A percentile compares a stretch with the other conserved stretches of the same genome.
These are phyloP conservation scores for Diplazon laetatorius DNA, from an alignment of 2,888 invertebrate species.

Conservation along the genomic window DNA sequence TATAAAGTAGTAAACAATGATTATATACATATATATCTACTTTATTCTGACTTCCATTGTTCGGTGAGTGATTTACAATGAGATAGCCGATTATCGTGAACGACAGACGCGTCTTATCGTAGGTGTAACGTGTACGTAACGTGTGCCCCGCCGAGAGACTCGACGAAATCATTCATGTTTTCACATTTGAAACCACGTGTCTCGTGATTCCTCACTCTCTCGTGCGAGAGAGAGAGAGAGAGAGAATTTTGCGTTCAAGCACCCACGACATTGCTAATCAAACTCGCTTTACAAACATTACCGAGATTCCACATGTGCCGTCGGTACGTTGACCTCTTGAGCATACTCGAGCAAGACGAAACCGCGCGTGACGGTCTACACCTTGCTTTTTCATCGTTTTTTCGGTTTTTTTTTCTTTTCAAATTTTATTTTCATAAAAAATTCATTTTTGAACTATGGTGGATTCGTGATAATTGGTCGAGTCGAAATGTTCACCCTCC, in stretches of 20 bases:
- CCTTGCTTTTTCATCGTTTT: neutral
- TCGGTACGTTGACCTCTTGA: slow-evolving; percentile 27
- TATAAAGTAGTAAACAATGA: too few species aligned
- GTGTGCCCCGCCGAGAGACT: slow-evolving; percentile 22
- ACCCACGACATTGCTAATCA: slow-evolving; percentile 27
- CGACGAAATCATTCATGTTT: slow-evolving; percentile 43
- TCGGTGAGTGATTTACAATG: slow-evolving; percentile 7
- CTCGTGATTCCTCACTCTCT: slow-evolving; percentile 5
- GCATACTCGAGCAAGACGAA: neutral
- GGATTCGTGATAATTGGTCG: too few species aligned
- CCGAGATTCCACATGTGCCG: slow-evolving; percentile 22
- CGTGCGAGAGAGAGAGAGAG: too few species aligned
- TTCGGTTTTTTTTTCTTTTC: slow-evolving; percentile 2
- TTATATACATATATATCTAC: too few species aligned
- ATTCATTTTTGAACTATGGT: neutral
- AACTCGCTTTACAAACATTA: slow-evolving; percentile 12
- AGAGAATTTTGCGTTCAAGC: too few species aligned
- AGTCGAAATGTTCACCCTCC: too few species aligned
- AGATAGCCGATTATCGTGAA: slow-evolving; percentile 35
- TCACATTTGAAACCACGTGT: slow-evolving; percentile 32
- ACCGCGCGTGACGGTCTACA: slow-evolving; percentile 24
- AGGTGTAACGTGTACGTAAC: too few species aligned
- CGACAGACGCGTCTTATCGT: slow-evolving; percentile 26
- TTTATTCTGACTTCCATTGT: neutral
- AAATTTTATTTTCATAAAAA: neutral